Conservation (phyloP, 2,797 vertebrate genomes). For the Melanitta fusca region DNA sequence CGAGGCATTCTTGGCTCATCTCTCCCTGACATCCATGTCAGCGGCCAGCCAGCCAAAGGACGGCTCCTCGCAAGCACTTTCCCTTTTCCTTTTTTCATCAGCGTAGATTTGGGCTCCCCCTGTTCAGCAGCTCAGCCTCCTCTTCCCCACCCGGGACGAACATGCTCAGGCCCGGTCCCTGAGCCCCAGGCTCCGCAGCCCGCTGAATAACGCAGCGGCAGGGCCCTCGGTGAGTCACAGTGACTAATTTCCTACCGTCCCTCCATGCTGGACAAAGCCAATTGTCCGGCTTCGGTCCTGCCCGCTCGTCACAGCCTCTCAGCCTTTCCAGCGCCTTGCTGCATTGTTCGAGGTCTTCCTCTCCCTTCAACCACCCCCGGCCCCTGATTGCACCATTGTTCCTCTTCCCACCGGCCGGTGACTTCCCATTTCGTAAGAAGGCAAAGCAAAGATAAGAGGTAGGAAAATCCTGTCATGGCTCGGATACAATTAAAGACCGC, state of each 20-base stretch:
- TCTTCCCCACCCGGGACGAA: accelerated
- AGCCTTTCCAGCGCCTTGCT: slow-evolving; percentile 40
- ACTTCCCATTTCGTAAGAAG: not conserved
- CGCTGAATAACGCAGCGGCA: not conserved
- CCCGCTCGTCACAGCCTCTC: slow-evolving; percentile 16
- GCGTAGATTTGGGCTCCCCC: not conserved
- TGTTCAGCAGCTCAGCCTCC: not conserved
- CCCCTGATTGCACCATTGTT: slow-evolving; percentile 20
- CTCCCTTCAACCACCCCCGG: not conserved
- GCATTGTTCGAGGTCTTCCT: slow-evolving; percentile 56
- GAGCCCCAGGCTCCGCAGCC: not conserved
- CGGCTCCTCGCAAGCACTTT: slow-evolving; percentile 23
- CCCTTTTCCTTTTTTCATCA: not conserved
- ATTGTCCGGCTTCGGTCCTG: slow-evolving; percentile 59
- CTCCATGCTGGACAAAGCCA: not conserved
- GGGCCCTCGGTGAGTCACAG: slow-evolving; percentile 47
- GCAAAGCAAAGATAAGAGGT: not conserved
- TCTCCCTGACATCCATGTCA: slow-evolving; percentile 49
- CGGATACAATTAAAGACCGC: accelerated
- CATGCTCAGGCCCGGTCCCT: not conserved
- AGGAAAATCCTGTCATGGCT: not conserved
- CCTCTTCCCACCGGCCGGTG: not conserved
- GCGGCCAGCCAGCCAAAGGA: slow-evolving; percentile 46
- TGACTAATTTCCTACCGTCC: slow-evolving; percentile 76
- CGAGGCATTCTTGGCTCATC: slow-evolving; percentile 64